Conservation (phyloP, 37 sponge, comb jelly and placozoan genomes). For the Hormiphora californensis region DNA sequence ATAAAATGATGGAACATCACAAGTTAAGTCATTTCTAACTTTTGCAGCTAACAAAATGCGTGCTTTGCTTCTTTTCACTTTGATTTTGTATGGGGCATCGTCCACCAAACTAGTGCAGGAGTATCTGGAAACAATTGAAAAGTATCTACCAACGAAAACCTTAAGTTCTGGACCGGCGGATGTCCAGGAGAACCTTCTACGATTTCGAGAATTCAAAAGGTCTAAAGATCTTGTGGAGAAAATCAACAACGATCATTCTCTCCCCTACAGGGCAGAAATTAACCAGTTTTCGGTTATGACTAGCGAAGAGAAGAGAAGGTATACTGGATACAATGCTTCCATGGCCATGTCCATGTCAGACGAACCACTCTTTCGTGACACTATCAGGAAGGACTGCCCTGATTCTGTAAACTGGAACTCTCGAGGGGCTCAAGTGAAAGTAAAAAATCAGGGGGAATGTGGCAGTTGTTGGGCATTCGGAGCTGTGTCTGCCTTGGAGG, state of each 20-base stretch:
- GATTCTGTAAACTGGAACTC: constrained; percentile 1
- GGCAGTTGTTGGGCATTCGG: constrained; percentile 21
- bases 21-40: too few relatives aligned
- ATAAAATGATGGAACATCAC: too few relatives aligned
- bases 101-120: too few relatives aligned
- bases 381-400: too few relatives aligned
- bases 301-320: not conserved
- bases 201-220: not conserved
- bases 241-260: not conserved
- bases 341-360: not conserved
- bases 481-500: not conserved
- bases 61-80: too few relatives aligned
- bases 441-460: not conserved
- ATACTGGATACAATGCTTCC: constrained; percentile 15
- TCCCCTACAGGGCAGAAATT: not conserved
- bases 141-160: too few relatives aligned
- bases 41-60: too few relatives aligned
- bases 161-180: too few relatives aligned
- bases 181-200: too few relatives aligned
- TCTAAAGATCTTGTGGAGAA: not conserved
- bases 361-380: too few relatives aligned
- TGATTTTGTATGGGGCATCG: too few relatives aligned
- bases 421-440: not conserved
- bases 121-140: too few relatives aligned
- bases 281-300: constrained; percentile 7